A percentile compares a stretch with the other conserved stretches of the same genome.
phyloP scores from a whole-genome alignment of 2,797 vertebrate genomes.

The Falco concolor region DNA sequence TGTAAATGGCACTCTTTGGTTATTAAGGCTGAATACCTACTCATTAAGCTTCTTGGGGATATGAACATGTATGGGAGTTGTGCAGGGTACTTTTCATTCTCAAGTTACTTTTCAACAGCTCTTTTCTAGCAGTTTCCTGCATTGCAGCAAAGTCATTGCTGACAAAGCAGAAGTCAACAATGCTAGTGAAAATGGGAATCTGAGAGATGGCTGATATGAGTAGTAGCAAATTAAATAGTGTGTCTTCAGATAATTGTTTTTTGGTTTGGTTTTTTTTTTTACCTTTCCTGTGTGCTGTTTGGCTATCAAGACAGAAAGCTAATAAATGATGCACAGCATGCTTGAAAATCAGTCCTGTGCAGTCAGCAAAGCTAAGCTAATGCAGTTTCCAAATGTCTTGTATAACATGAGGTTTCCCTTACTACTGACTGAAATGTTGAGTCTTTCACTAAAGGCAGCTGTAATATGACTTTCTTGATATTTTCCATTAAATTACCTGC shows the following conservation, averaged over 20 bases:
- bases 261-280: too few species aligned
- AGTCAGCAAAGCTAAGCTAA: background rate
- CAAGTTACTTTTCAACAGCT: background rate
- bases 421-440: background rate
- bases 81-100: background rate
- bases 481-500: background rate
- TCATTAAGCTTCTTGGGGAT: background rate
- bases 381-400: background rate
- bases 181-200: background rate
- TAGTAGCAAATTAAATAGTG: background rate
- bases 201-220: background rate
- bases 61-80: background rate
- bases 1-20: background rate
- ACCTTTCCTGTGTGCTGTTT: background rate
- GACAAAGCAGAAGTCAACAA: background rate
- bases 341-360: background rate
- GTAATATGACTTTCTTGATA: background rate
- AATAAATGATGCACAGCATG: background rate
- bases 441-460: background rate
- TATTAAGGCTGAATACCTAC: slow-evolving; percentile 1
- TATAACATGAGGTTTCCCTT: background rate
- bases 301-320: background rate
- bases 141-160: slow-evolving; percentile 45
- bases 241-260: background rate
- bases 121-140: slow-evolving; percentile 11